These are phyloP conservation scores for Rhinichthys osculus DNA, from an alignment of 2,797 vertebrate genomes.

Conservation along the genomic window DNA sequence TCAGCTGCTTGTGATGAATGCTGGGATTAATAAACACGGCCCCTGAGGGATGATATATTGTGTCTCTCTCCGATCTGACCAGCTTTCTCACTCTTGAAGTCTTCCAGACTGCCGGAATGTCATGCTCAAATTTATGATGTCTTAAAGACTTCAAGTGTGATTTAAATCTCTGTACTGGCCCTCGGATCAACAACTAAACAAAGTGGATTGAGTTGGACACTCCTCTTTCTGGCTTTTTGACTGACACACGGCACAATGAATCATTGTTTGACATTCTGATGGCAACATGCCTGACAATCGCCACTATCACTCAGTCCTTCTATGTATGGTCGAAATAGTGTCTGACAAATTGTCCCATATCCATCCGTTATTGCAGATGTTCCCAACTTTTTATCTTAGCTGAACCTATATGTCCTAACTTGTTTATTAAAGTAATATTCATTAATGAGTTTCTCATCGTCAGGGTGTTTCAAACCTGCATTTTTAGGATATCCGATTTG, in stretches of 20 bases:
- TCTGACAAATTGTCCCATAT: slow-evolving; percentile 10
- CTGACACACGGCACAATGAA: slow-evolving; percentile 32
- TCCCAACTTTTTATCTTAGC: not conserved
- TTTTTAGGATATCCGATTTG: not conserved
- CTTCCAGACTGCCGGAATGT: slow-evolving; percentile 68
- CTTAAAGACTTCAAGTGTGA: slow-evolving; percentile 74
- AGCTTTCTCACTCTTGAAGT: slow-evolving; percentile 70
- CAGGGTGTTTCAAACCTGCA: not conserved
- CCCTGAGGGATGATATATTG: slow-evolving; percentile 72
- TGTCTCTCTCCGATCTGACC: slow-evolving; percentile 61
- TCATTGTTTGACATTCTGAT: slow-evolving; percentile 20
- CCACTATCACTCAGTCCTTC: not conserved
- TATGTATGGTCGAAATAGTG: not conserved
- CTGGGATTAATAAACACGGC: slow-evolving; percentile 69
- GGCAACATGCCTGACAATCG: slow-evolving; percentile 19
- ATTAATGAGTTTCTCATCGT: not conserved
- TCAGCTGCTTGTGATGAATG: slow-evolving; percentile 71
- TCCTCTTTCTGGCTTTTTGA: slow-evolving; percentile 42
- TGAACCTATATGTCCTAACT: not conserved
- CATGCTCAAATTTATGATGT: slow-evolving; percentile 74
- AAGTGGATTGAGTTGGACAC: slow-evolving; percentile 40
- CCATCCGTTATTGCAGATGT: not conserved
- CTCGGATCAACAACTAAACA: slow-evolving; percentile 44
- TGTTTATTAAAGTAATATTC: not conserved
- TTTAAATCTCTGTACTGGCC: slow-evolving; percentile 68